Percentiles rank a stretch among this genome's conserved stretches.
Evolutionary conservation across 2,113 vertebrate genomes (phyloP).

Genomic region (Marmota monax): DNA sequence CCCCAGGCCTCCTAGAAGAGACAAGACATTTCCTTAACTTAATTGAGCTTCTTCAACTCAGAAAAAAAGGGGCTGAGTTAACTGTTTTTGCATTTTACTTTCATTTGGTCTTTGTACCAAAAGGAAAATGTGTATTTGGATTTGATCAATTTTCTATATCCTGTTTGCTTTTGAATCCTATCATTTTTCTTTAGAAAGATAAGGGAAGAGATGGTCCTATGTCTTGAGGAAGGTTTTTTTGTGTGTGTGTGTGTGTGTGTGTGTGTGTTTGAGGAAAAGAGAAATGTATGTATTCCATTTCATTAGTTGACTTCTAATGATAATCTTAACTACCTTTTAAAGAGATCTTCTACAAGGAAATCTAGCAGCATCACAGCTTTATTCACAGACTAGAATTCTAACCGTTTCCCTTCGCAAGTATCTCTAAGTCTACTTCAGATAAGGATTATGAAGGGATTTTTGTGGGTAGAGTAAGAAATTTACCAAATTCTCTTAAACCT

Average conservation of each 20-base stretch:
- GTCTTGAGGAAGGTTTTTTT: not conserved
- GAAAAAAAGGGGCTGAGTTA: not conserved
- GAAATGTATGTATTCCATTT: not conserved
- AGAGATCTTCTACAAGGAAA: not conserved
- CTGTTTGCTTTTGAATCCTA: not conserved
- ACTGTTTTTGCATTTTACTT: no score
- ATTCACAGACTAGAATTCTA: not conserved
- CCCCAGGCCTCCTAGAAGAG: not conserved
- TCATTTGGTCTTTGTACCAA: not conserved
- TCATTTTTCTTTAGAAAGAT: not conserved
- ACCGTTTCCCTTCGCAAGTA: not conserved
- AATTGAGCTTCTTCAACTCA: not conserved
- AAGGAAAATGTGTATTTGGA: not conserved
- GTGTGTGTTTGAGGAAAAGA: not conserved
- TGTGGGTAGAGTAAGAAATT: conserved; percentile 2
- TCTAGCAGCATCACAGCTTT: not conserved
- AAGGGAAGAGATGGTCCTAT: not conserved
- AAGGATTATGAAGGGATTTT: not conserved
- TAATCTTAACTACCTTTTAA: not conserved
- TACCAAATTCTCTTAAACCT: not conserved
- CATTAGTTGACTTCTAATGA: not conserved
- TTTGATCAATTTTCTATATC: not conserved
- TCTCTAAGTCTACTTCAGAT: not conserved
- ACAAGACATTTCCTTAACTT: not conserved
- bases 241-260: not conserved